A percentile compares a stretch with the other conserved stretches of the same genome.
Evolutionary conservation across 2,797 vertebrate genomes (phyloP).

Genomic region (Macroramphosus scolopax): DNA sequence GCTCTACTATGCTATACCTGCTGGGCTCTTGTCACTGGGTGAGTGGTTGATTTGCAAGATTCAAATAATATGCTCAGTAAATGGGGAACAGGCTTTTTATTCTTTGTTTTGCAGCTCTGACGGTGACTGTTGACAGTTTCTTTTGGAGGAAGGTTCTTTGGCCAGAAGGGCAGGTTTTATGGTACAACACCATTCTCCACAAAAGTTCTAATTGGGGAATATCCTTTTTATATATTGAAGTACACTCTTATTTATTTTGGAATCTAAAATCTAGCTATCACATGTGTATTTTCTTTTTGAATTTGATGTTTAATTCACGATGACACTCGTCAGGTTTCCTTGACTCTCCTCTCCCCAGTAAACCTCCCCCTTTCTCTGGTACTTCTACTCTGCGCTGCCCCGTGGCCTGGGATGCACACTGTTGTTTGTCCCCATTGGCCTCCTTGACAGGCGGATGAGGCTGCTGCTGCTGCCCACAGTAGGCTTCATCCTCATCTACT

Average conservation of each 20-base stretch:
- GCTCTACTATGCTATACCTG: conserved; percentile 82
- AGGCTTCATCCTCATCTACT: conserved; percentile 92
- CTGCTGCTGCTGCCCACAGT: conserved; percentile 78
- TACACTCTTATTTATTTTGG: too few species aligned
- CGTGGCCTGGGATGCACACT: conserved; percentile 87
- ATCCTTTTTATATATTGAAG: conserved; percentile 81
- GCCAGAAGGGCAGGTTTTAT: conserved; percentile 95
- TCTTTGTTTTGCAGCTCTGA: conserved; percentile 77
- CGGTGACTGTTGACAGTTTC: conserved; percentile 83
- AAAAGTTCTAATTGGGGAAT: conserved; percentile 97
- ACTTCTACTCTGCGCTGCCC: conserved; percentile 93
- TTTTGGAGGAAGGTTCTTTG: conserved; percentile 90
- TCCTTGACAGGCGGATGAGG: conserved; percentile 82
- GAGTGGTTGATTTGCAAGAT: conserved; percentile 46
- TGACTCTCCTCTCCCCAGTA: conserved; percentile 68
- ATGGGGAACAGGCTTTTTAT: not conserved
- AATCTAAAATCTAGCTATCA: not conserved
- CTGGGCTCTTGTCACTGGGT: conserved; percentile 87
- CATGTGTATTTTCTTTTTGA: not conserved
- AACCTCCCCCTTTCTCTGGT: conserved; percentile 94
- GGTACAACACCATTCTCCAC: conserved; percentile 94
- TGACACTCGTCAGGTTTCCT: conserved; percentile 49
- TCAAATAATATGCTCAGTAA: not conserved
- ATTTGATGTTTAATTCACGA: too few species aligned
- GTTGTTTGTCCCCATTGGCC: conserved; percentile 87